Percentiles rank a stretch among this genome's conserved stretches.
These are phyloP conservation scores for Actinopyga echinites DNA, from an alignment of 53 echinoderm and acorn worm species.

Conservation along the genomic window DNA sequence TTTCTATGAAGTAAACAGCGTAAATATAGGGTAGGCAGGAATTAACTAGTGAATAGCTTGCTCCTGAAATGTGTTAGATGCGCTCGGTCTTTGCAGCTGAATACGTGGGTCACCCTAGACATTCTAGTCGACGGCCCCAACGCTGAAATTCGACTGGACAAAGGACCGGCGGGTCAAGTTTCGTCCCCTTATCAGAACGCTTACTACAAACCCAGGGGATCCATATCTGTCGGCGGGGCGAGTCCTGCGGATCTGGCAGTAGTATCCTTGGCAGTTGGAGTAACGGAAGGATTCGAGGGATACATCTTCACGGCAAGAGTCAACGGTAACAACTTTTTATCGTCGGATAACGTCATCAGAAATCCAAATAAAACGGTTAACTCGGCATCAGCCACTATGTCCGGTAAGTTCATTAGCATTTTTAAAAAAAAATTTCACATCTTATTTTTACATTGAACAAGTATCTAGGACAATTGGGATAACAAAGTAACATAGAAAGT, in stretches of 20 bases:
- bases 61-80: background rate
- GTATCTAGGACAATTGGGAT: no score
- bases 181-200: slow-evolving; percentile 39
- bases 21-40: background rate
- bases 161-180: slow-evolving; percentile 81
- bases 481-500: no score
- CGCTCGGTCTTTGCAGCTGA: slow-evolving; percentile 43
- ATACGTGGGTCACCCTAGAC: slow-evolving; percentile 66
- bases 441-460: no score
- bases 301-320: slow-evolving; percentile 66
- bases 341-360: slow-evolving; percentile 60
- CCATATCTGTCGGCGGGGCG: slow-evolving; percentile 67
- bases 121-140: slow-evolving; percentile 45
- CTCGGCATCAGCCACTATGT: slow-evolving; percentile 69
- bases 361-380: slow-evolving; percentile 58
- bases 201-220: slow-evolving; percentile 33
- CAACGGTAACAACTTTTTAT: slow-evolving; percentile 50
- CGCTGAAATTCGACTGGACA: slow-evolving; percentile 70
- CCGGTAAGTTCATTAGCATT: slow-evolving; percentile 63
- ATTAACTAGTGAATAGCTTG: background rate
- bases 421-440: no score
- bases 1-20: background rate
- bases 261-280: slow-evolving; percentile 39
- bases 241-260: slow-evolving; percentile 20
- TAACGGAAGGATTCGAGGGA: slow-evolving; percentile 56